Conservation (phyloP, 2,888 invertebrate genomes). For the Chorisops tibialis region DNA sequence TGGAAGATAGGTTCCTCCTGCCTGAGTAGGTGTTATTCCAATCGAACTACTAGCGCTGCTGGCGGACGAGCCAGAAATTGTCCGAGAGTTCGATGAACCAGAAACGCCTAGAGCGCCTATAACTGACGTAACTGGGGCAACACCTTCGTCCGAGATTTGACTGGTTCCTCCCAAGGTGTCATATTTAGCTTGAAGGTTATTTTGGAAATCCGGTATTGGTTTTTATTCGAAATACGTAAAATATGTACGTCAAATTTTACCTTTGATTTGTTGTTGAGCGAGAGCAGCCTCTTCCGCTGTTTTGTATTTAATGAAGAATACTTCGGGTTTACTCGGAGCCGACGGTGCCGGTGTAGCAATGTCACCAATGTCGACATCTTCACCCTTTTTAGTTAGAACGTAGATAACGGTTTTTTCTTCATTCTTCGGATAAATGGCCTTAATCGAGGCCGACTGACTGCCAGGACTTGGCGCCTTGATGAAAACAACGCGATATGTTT, state of each 20-base stretch:
- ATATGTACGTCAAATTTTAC: constrained; percentile 35
- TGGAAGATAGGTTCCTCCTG: constrained; percentile 11
- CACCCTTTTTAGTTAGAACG: constrained; percentile 48
- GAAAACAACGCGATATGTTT: constrained; percentile 51
- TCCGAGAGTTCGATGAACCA: not conserved
- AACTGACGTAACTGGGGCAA: constrained; percentile 48
- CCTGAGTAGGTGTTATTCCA: not conserved
- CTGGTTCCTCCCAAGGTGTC: constrained; percentile 49
- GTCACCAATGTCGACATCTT: constrained; percentile 45
- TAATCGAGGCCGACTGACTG: constrained; percentile 43
- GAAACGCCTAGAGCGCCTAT: constrained; percentile 43
- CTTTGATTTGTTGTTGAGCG: constrained; percentile 51
- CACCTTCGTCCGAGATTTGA: constrained; percentile 47
- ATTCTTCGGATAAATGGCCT: constrained; percentile 46
- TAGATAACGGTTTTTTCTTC: constrained; percentile 53
- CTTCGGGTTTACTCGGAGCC: constrained; percentile 49
- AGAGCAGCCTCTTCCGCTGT: constrained; percentile 50
- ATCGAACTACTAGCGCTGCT: not conserved
- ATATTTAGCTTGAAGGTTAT: constrained; percentile 44
- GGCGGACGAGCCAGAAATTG: not conserved
- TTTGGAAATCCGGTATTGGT: not conserved
- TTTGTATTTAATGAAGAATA: constrained; percentile 52
- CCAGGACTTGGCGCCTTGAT: constrained; percentile 49
- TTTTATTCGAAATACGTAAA: constrained; percentile 25
- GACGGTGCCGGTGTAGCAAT: constrained; percentile 45